Base-by-base conservation (phyloP, 2,888 invertebrate species). In the Piscicola geometra region DNA sequence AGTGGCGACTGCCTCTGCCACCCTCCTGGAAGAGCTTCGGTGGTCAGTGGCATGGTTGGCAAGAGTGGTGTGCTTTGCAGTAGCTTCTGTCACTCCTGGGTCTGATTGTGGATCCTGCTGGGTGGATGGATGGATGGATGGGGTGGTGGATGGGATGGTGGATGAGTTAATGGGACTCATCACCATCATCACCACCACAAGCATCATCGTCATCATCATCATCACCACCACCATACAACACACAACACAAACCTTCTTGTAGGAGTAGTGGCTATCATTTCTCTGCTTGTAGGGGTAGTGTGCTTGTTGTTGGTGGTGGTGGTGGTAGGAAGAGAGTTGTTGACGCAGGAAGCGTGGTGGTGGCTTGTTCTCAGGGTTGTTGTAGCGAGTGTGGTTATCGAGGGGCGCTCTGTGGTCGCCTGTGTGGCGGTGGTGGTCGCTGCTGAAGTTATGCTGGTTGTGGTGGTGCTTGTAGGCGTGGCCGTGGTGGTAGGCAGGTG, bases 301-400 rank as follows among this genome's bases (percentile, higher is more conserved):
- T 56, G 3, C 15, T 15, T 9, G 60, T 25, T 56, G 3, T 3
- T 56, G 5, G 60, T 56, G 3, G 60, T 56, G 25, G 25, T 56
- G 60, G 60, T 56, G n/a, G 60, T 18, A 56, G 71, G 28, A 50
- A 1, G 50, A 41, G 47, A 71, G 25, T 52, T 71, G 71, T 50
- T 71, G 50, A 15, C 71, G 33, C 25, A 71, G 50, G 33, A 71
- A 71, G n/a, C 71, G 28, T 1, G 71, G 71, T 1, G 71, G 71
- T 3, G 71, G 71, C 28, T 71, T 71, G 15, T 71, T 25, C 9
- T 71, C 50, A 52, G 41, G 52, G 28, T 71, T 33, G 30, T 71
- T 28, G 41, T 52, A 5, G 28, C 1, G 52, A 25, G 28, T 47
- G 30, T 36, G 18, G 25, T 28, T 9, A n/a, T 56, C 60, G 25